Evolutionary conservation across 2,113 vertebrate genomes (phyloP).

Genomic region (Vulpes lagopus): DNA sequence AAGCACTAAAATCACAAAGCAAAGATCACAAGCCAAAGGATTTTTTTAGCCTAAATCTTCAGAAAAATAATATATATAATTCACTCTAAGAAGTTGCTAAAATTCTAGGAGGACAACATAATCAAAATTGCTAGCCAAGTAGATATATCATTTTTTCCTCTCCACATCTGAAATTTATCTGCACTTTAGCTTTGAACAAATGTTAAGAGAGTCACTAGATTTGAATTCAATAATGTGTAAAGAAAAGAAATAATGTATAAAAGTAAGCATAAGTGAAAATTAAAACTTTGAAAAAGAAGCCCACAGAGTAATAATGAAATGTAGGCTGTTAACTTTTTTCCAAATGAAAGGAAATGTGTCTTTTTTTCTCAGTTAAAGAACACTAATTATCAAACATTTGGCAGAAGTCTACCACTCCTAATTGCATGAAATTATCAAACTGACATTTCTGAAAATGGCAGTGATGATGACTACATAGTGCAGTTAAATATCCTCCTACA

Average conservation of each 20-base stretch:
- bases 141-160: neutral
- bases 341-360: slow-evolving; percentile 59
- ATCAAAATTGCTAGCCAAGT: neutral
- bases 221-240: neutral
- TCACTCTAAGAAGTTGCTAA: neutral
- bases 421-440: slow-evolving; percentile 70
- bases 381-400: slow-evolving; percentile 76
- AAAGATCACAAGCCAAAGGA: neutral
- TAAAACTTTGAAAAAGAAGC: neutral
- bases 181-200: neutral
- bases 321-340: neutral
- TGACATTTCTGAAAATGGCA: slow-evolving; percentile 74
- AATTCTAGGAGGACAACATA: neutral
- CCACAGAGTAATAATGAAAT: slow-evolving; percentile 24
- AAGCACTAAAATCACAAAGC: neutral
- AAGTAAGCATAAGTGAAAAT: neutral
- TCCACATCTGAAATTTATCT: neutral
- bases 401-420: slow-evolving; percentile 55
- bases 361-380: slow-evolving; percentile 59
- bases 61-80: neutral
- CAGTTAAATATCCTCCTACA: slow-evolving; percentile 30
- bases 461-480: neutral
- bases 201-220: neutral
- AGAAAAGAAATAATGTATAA: neutral
- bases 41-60: neutral